Evolutionary conservation across 2,888 invertebrate species (phyloP).

Genomic region (Abscondita cerata): DNA sequence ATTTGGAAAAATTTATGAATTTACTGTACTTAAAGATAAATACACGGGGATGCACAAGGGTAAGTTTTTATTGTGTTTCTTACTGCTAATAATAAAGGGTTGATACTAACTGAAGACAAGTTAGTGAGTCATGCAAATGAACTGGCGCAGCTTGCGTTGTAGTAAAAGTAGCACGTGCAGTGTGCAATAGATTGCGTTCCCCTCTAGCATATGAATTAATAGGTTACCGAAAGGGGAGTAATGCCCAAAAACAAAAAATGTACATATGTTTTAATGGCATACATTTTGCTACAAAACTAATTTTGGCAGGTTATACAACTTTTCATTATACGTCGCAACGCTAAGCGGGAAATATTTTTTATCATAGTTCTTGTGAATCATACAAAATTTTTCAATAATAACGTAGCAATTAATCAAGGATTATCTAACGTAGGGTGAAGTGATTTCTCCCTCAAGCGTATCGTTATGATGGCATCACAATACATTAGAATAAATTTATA

Average conservation of each 20-base stretch:
- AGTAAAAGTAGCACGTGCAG: conserved; percentile 36
- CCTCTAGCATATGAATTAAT: conserved; percentile 22
- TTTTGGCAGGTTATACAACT: too few species aligned
- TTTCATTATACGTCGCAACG: neutral
- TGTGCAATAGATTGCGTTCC: conserved; percentile 20
- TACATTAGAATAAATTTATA: too few species aligned
- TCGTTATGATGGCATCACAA: too few species aligned
- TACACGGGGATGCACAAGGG: conserved; percentile 97
- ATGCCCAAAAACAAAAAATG: conserved; percentile 7
- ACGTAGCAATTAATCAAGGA: too few species aligned
- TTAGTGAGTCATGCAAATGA: conserved; percentile 39
- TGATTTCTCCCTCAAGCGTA: too few species aligned
- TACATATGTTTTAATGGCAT: too few species aligned
- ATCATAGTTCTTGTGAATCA: neutral
- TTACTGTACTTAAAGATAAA: conserved; percentile 93
- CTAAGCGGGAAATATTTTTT: neutral
- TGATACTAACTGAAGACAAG: conserved; percentile 22
- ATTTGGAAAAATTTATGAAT: conserved; percentile 93
- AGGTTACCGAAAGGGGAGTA: conserved; percentile 10
- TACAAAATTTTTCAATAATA: too few species aligned
- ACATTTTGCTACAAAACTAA: neutral
- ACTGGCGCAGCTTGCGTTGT: conserved; percentile 31
- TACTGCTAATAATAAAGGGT: conserved; percentile 13
- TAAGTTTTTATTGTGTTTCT: conserved; percentile 50
- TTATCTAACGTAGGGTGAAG: too few species aligned